phyloP scores from a whole-genome alignment of 2,797 vertebrate genomes.

The Peromyscus nudipes region DNA sequence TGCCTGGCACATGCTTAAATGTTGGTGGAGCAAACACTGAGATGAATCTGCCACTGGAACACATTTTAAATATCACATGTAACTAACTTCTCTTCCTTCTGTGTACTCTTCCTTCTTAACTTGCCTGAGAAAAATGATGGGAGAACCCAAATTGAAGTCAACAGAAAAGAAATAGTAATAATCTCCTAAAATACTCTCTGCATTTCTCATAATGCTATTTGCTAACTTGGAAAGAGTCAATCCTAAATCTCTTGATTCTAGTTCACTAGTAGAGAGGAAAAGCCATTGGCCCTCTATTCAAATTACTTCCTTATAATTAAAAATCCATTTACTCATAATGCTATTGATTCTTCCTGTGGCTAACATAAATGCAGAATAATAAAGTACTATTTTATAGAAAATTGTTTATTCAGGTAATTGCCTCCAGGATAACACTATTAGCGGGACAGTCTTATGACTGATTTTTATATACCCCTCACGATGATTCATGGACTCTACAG shows the following conservation, averaged over 20 bases:
- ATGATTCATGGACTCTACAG: not conserved
- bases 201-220: slow-evolving; percentile 45
- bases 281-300: slow-evolving; percentile 43
- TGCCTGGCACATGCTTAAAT: not conserved
- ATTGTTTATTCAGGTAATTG: slow-evolving; percentile 66
- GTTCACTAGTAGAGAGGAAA: slow-evolving; percentile 18
- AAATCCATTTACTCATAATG: slow-evolving; percentile 68
- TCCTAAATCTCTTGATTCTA: slow-evolving; percentile 6
- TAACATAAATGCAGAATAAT: slow-evolving; percentile 62
- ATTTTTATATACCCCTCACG: slow-evolving; percentile 45
- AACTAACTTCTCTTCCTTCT: not conserved
- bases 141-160: not conserved
- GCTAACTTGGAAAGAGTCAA: slow-evolving; percentile 36
- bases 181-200: slow-evolving; percentile 50
- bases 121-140: not conserved
- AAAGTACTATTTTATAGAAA: slow-evolving; percentile 60
- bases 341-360: slow-evolving; percentile 30
- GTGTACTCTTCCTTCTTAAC: not conserved
- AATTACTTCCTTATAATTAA: slow-evolving; percentile 71
- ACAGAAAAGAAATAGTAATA: not conserved
- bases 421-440: slow-evolving; percentile 68
- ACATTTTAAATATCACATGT: slow-evolving; percentile 21
- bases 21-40: not conserved
- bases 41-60: not conserved
- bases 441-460: slow-evolving; percentile 40